Percentiles rank a stretch among this genome's conserved stretches.
Evolutionary conservation across 2,797 vertebrate species (phyloP).

Genomic region (Psittacula echo): DNA sequence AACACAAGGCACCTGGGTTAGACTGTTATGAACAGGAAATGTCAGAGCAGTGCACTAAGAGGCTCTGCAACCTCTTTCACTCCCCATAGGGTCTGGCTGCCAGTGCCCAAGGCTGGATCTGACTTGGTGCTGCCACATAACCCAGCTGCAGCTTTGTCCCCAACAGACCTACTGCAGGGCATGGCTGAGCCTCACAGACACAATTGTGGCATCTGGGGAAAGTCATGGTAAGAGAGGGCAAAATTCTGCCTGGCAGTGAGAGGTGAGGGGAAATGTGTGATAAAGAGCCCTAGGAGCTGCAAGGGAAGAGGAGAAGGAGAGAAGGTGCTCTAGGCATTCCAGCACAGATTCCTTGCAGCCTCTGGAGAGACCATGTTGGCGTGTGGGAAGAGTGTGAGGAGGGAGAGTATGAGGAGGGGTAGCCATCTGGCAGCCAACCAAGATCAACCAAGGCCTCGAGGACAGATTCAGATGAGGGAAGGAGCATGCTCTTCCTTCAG

Average conservation of each 20-base stretch:
- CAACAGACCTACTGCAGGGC: background rate
- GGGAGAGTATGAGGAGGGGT: background rate
- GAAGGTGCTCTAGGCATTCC: rapidly evolving
- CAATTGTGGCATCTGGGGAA: rapidly evolving
- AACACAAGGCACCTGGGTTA: background rate
- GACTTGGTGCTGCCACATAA: background rate
- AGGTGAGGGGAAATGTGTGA: too few species aligned
- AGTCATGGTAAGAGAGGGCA: background rate
- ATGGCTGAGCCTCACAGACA: background rate
- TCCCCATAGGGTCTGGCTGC: background rate
- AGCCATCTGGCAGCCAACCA: background rate
- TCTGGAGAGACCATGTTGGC: rapidly evolving
- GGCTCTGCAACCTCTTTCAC: background rate
- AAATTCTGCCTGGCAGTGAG: rapidly evolving
- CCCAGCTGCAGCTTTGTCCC: background rate
- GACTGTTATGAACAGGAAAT: rapidly evolving
- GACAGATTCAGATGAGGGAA: background rate
- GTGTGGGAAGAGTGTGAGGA: background rate
- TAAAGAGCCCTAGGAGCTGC: rapidly evolving
- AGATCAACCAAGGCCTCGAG: background rate
- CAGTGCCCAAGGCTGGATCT: background rate
- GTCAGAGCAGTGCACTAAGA: background rate
- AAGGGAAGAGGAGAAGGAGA: background rate
- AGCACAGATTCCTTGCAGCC: too few species aligned
- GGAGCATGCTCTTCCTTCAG: background rate